These are phyloP conservation scores for Acanthopagrus latus DNA, from an alignment of 2,797 vertebrate genomes.

Conservation along the genomic window DNA sequence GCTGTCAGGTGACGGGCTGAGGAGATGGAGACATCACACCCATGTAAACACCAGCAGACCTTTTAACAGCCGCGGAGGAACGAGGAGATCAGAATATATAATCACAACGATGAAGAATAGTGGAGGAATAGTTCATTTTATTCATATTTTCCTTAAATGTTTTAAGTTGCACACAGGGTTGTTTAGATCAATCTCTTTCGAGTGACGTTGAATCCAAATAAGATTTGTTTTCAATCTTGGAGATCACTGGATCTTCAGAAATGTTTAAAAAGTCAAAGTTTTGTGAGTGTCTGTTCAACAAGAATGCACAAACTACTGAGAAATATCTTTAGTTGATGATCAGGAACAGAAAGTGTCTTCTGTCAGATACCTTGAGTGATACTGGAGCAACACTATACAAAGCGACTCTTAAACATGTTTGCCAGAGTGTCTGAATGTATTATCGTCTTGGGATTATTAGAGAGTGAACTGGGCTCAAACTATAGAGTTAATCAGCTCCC, in stretches of 20 bases:
- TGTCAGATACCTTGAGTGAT: background rate
- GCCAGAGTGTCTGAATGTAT: background rate
- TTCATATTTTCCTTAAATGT: conserved; percentile 5
- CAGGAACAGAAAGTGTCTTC: background rate
- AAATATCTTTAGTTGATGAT: background rate
- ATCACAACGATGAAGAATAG: conserved; percentile 6
- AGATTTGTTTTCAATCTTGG: background rate
- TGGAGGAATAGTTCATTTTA: conserved; percentile 7
- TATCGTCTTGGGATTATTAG: background rate
- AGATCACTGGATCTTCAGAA: background rate
- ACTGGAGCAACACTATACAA: background rate
- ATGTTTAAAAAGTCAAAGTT: background rate
- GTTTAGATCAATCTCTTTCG: background rate
- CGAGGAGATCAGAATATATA: conserved; percentile 41
- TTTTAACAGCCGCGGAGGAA: conserved; percentile 70
- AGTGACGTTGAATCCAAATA: background rate
- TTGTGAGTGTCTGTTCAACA: background rate
- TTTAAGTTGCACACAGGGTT: background rate
- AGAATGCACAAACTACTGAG: background rate
- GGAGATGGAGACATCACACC: conserved; percentile 76
- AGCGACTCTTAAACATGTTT: background rate
- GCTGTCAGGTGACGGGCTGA: conserved; percentile 67
- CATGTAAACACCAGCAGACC: conserved; percentile 78
- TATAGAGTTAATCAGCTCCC: background rate
- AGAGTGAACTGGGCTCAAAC: background rate